Evolutionary conservation across 2,797 vertebrate species (phyloP), one percentile per base, ranked within the genome.

Genomic region (Macropodus opercularis): DNA sequence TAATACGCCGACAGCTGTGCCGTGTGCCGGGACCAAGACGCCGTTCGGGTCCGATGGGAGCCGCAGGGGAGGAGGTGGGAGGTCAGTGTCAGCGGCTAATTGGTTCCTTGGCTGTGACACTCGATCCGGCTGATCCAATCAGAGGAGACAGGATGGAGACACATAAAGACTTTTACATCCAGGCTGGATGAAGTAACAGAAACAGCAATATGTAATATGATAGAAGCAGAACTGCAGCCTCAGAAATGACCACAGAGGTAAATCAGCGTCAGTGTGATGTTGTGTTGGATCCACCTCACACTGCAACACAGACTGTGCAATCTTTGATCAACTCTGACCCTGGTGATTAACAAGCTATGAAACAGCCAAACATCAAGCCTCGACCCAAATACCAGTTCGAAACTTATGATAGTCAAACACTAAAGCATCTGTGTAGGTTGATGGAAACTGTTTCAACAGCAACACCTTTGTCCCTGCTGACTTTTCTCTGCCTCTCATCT

Each of bases 121-220:
- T 77, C 24, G 69, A 89, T 86, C 83, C 26, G 18, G 23, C 38
- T 86, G 80, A 86, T 87, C 87, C 87, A 89, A 87, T 89, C 87
- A 85, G 61, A 83, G 65, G 50, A 72, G 76, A 79, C 73, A 66
- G 59, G 66, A 75, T 70, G 79, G 63, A 78, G 78, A 77, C 68
- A 15, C 4, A 2, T 26, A 12, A 13, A n/a, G 38, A 29, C 40
- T 24, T 54, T 56, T 22, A 62, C 52, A 15, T 17, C 14, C 36
- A 32, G 51, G 48, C 24, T 27, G 10, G 44, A 61, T 31, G 49
- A 44, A 69, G 59, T 21, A 52, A 65, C 42, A 52, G 51, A 62
- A 77, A 72, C 70, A 32, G 22, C 9, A n/a, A n/a, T n/a, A 36
- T 14, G 15, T 66, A 56, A 66, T 63, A 6, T 1, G 17, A 75